These are phyloP conservation scores for Sceloporus undulatus DNA, from an alignment of 2,113 vertebrate genomes.

Conservation along the genomic window DNA sequence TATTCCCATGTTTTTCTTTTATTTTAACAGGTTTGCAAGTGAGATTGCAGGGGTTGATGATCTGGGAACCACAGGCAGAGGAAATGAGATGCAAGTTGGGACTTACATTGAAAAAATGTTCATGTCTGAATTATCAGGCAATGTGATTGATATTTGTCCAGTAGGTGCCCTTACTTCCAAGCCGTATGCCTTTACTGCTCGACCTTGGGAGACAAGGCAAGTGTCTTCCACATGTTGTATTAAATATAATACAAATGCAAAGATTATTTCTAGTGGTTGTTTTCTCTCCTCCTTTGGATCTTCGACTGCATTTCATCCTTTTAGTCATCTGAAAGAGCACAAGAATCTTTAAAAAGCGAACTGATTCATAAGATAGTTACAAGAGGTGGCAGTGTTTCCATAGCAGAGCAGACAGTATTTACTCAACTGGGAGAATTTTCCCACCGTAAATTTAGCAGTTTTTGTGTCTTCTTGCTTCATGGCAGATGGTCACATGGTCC, in stretches of 20 bases:
- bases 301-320: neutral
- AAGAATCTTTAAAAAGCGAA: neutral
- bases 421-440: neutral
- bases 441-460: neutral
- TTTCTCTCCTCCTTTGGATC: neutral
- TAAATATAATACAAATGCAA: neutral
- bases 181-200: slow-evolving; percentile 95
- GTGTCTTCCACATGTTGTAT: slow-evolving; percentile 21
- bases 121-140: slow-evolving; percentile 97
- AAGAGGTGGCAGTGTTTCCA: too few relatives aligned
- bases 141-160: slow-evolving; percentile 96
- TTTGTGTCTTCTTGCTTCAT: neutral
- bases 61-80: slow-evolving; percentile 96
- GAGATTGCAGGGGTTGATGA: slow-evolving; percentile 98
- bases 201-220: slow-evolving; percentile 98
- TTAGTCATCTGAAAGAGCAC: neutral
- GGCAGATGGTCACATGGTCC: neutral
- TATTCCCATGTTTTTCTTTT: slow-evolving; percentile 42
- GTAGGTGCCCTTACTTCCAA: slow-evolving; percentile 98
- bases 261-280: too few relatives aligned
- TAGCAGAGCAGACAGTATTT: neutral
- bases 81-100: slow-evolving; percentile 96
- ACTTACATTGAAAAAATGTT: slow-evolving; percentile 99
- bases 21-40: slow-evolving; percentile 89
- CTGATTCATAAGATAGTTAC: neutral